phyloP scores from a whole-genome alignment of 2,888 invertebrate species.

The Rapana venosa region DNA sequence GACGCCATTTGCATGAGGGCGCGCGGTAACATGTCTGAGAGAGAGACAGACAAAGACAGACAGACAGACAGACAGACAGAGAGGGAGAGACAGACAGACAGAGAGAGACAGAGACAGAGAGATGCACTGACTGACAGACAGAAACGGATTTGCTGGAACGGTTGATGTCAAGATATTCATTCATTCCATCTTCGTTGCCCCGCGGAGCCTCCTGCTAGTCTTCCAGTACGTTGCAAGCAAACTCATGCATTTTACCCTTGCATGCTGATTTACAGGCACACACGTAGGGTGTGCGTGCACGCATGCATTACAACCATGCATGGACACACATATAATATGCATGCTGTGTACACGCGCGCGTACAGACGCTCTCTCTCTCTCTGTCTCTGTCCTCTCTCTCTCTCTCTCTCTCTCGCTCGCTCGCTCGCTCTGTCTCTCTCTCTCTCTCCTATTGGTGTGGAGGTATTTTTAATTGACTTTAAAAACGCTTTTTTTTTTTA shows the following conservation, averaged over 20 bases:
- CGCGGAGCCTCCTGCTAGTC: no score
- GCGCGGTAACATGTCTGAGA: neutral
- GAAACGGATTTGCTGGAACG: no score
- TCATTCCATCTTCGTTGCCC: no score
- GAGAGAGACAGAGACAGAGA: neutral
- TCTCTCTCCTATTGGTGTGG: neutral
- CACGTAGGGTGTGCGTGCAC: no score
- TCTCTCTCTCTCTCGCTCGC: neutral
- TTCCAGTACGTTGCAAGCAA: no score
- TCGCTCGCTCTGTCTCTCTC: neutral
- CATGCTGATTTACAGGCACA: no score
- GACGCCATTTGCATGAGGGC: neutral
- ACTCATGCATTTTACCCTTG: no score
- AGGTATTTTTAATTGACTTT: no score
- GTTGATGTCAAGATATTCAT: no score
- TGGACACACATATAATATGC: no score
- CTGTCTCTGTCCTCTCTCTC: conserved; percentile 11
- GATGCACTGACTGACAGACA: neutral
- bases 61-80: neutral
- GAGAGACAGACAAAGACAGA: neutral
- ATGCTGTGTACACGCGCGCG: no score
- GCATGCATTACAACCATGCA: no score
- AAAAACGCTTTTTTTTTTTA: neutral
- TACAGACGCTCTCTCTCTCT: neutral
- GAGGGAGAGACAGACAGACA: neutral